Base-by-base conservation (phyloP, 2,888 invertebrate species). In the Vesta saturnalis region DNA sequence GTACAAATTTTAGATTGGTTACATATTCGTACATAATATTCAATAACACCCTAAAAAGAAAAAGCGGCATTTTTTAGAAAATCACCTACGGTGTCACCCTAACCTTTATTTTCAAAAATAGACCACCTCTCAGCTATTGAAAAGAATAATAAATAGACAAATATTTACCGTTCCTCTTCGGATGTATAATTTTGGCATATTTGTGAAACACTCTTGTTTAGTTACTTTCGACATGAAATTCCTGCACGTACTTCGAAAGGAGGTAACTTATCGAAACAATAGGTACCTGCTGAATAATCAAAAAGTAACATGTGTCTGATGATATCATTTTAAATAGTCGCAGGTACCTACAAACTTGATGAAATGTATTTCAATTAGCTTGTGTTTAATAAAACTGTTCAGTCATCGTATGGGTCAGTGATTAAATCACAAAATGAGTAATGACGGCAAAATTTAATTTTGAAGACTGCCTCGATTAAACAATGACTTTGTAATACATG, bases 61-160 rank as follows among this genome's bases (percentile, higher is more conserved):
- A 8, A 1, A 19, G 1, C n/a, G n/a, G n/a, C n/a, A 16, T 55
- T 55, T 23, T 23, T 23, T 3, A 16, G 57, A 23, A 57, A 57
- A 18, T 57, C 16, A 15, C 57, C 57, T 12, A 57, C 57, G n/a
- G 57, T 2, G 23, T 6, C 8, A 30, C 19, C n/a, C 8, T n/a
- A 21, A 21, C n/a, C 14, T 21, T 52, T 15, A 3, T n/a, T n/a
- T n/a, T 19, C 3, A 52, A 23, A 56, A 56, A 56, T 30, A 56
- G 56, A 56, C 56, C 56, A 56, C 56, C 56, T 56, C 30, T 56
- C 23, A 23, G 56, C 30, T 56, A 56, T 35, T 35, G 56, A 56
- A 56, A 23, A 5, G 52, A 52, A 19, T n/a, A 23, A 30, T 16
- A 56, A 35, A 39, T 12, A 35, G 39, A 56, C 23, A 56, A 56